Conservation (phyloP, 2,888 invertebrate genomes). For the Theristus sp. region DNA sequence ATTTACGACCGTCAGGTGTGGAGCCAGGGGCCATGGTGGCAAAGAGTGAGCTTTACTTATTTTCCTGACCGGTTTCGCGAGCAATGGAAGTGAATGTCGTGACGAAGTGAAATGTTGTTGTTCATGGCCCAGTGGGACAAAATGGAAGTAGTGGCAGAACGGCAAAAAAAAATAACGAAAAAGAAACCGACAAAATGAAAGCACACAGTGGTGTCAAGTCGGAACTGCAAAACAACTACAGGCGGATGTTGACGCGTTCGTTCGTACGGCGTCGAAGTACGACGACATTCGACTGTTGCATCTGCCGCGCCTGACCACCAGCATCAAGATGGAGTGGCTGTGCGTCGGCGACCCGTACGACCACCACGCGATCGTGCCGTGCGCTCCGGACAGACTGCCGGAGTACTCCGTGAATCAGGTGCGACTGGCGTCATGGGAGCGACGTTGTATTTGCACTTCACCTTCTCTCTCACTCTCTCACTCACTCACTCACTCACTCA, state of each 20-base stretch:
- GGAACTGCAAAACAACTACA: constrained; percentile 50
- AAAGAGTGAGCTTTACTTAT: too few species aligned
- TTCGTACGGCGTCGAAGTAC: constrained; percentile 91
- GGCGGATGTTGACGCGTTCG: constrained; percentile 80
- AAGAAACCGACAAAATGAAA: too few species aligned
- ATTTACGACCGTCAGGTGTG: too few species aligned
- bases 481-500: too few species aligned
- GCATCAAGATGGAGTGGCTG: constrained; percentile 65
- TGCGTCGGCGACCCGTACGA: constrained; percentile 83
- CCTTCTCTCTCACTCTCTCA: too few species aligned
- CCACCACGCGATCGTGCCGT: constrained; percentile 81
- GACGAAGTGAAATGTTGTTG: too few species aligned
- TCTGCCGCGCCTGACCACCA: constrained; percentile 52
- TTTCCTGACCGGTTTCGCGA: too few species aligned
- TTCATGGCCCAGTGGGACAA: too few species aligned
- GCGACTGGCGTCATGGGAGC: neutral
- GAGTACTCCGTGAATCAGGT: constrained; percentile 88
- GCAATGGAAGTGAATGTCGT: too few species aligned
- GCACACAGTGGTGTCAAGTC: too few species aligned
- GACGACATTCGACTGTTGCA: constrained; percentile 86
- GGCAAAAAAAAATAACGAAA: neutral
- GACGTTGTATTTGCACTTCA: neutral
- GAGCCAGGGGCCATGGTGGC: too few species aligned
- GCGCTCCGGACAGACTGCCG: constrained; percentile 83
- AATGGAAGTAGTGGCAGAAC: too few species aligned